Percentiles rank a stretch among this genome's conserved stretches.
Evolutionary conservation across 2,113 vertebrate species (phyloP).

Genomic region (Macquaria australasica): DNA sequence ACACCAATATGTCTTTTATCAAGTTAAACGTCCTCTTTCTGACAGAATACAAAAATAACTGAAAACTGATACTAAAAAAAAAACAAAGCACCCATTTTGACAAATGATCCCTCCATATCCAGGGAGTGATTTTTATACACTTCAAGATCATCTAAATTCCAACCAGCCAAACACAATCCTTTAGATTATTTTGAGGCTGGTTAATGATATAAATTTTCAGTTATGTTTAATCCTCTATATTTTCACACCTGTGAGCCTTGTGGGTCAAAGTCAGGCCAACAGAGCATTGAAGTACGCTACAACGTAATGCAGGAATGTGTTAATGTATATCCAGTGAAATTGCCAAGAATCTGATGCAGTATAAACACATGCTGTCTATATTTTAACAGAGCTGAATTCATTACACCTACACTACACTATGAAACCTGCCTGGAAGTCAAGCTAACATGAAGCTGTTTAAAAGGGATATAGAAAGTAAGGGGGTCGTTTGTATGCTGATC

Average conservation of each 20-base stretch:
- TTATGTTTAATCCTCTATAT: slow-evolving; percentile 23
- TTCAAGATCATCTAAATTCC: slow-evolving; percentile 1
- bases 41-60: slow-evolving; percentile 14
- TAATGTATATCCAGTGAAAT: slow-evolving; percentile 1
- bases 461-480: slow-evolving; percentile 46
- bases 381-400: slow-evolving; percentile 36
- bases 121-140: background rate
- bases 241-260: slow-evolving; percentile 38
- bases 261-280: background rate
- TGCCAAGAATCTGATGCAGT: slow-evolving; percentile 10
- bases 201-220: slow-evolving; percentile 8
- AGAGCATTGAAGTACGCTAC: background rate
- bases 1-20: slow-evolving; percentile 1
- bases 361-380: slow-evolving; percentile 23
- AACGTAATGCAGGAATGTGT: slow-evolving; percentile 1
- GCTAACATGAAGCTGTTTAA: slow-evolving; percentile 11
- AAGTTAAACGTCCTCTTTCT: slow-evolving; percentile 14
- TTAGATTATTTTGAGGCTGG: slow-evolving; percentile 17
- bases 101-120: background rate
- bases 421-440: slow-evolving; percentile 12
- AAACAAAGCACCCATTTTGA: background rate
- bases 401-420: background rate
- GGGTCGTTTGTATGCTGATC: slow-evolving; percentile 18
- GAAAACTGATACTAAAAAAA: too few species aligned
- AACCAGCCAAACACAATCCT: slow-evolving; percentile 16